Conservation (phyloP, 2,113 vertebrate genomes). For the Cinclus cinclus region DNA sequence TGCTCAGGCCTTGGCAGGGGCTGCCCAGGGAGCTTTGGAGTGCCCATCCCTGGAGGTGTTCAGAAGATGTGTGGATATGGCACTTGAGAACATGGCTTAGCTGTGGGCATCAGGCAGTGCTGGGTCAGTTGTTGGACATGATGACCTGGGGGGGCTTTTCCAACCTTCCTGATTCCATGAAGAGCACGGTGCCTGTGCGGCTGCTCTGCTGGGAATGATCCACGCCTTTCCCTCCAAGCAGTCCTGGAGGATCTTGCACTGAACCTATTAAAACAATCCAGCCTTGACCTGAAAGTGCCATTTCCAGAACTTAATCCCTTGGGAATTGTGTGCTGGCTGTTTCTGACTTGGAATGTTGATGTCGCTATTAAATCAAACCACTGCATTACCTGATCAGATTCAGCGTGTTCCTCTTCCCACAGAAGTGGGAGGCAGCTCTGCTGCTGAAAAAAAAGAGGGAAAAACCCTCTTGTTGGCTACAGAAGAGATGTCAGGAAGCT, state of each 20-base stretch:
- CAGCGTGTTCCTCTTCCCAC: neutral
- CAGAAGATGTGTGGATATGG: no score
- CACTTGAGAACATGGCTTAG: accelerated
- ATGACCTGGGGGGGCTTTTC: neutral
- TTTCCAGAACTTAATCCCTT: neutral
- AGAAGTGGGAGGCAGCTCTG: neutral
- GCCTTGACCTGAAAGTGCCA: neutral
- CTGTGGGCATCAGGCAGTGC: neutral
- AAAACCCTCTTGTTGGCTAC: accelerated
- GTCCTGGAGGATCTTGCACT: neutral
- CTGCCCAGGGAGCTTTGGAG: neutral
- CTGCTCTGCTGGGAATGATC: neutral
- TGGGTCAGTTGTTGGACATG: neutral
- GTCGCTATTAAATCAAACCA: neutral
- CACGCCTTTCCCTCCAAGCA: neutral
- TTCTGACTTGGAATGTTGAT: neutral
- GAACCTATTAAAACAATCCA: neutral
- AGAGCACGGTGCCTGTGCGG: accelerated
- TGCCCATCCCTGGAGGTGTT: neutral
- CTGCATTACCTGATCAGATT: neutral
- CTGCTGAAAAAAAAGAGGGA: no score
- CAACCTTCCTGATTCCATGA: neutral
- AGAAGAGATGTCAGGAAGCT: neutral
- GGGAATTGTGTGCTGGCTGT: neutral
- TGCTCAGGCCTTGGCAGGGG: neutral